These are phyloP conservation scores for Platyura marginata DNA, from an alignment of 1,140 invertebrate species.

Conservation along the genomic window DNA sequence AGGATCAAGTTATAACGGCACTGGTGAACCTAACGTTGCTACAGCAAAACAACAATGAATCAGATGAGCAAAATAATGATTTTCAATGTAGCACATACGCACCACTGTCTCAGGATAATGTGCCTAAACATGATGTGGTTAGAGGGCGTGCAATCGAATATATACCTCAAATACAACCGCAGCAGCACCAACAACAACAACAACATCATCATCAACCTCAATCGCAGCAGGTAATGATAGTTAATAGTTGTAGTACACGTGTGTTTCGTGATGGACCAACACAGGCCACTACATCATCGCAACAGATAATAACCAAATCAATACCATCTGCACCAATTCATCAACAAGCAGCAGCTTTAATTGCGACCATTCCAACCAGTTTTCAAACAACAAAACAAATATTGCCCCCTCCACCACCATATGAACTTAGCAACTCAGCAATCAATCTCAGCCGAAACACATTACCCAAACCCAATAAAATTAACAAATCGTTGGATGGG, in stretches of 20 bases:
- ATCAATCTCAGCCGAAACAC: background rate
- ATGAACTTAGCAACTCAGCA: background rate
- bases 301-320: background rate
- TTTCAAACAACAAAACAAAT: background rate
- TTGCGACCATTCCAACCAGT: background rate
- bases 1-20: constrained; percentile 71
- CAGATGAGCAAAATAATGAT: background rate
- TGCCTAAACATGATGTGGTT: too few relatives aligned
- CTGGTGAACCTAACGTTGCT: constrained; percentile 30
- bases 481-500: too few relatives aligned
- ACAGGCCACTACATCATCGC: background rate
- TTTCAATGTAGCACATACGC: background rate
- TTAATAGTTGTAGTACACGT: background rate
- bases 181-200: too few relatives aligned
- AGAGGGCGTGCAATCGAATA: too few relatives aligned
- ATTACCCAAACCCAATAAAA: too few relatives aligned
- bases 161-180: too few relatives aligned
- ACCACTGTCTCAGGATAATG: too few relatives aligned
- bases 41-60: background rate
- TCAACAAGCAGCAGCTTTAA: too few relatives aligned
- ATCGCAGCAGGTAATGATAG: background rate
- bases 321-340: background rate
- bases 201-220: too few relatives aligned
- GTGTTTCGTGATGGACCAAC: background rate
- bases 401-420: background rate